These are phyloP conservation scores for Pachyuromys duprasi DNA, from an alignment of 2,797 vertebrate genomes.

Conservation along the genomic window DNA sequence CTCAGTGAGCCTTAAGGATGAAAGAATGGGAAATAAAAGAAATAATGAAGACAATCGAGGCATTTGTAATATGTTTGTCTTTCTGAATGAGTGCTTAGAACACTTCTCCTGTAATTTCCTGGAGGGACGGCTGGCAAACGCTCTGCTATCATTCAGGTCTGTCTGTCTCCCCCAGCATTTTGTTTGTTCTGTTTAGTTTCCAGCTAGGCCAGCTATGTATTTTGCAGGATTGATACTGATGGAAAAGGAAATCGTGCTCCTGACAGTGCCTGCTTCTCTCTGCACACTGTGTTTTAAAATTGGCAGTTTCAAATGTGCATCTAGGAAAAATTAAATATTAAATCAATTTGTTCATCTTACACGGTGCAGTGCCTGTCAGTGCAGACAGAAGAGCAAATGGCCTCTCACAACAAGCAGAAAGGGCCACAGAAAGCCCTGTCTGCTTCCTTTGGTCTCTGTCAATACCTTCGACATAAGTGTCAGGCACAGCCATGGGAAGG, in stretches of 20 bases:
- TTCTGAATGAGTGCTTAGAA: conserved; percentile 22
- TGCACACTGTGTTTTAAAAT: not conserved
- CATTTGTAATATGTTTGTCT: not conserved
- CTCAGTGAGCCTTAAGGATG: not conserved
- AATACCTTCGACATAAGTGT: not conserved
- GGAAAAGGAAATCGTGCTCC: not conserved
- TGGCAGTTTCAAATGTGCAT: not conserved
- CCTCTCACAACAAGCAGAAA: not conserved
- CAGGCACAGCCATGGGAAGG: not conserved
- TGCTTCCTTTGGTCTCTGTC: not conserved
- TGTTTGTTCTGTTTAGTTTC: not conserved
- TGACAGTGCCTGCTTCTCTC: not conserved
- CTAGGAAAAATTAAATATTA: not conserved
- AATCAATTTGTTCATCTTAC: not conserved
- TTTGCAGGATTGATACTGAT: not conserved
- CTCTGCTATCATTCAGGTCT: no score
- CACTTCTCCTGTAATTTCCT: not conserved
- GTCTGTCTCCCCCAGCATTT: not conserved
- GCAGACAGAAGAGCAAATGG: not conserved
- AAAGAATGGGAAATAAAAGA: not conserved
- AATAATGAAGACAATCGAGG: conserved; percentile 16
- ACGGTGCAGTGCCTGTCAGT: not conserved
- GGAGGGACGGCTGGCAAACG: not conserved
- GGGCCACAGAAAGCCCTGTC: not conserved
- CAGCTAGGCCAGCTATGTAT: not conserved